These are phyloP conservation scores for Entomobrya multifasciata DNA, from an alignment of 2,888 invertebrate species.

Conservation along the genomic window DNA sequence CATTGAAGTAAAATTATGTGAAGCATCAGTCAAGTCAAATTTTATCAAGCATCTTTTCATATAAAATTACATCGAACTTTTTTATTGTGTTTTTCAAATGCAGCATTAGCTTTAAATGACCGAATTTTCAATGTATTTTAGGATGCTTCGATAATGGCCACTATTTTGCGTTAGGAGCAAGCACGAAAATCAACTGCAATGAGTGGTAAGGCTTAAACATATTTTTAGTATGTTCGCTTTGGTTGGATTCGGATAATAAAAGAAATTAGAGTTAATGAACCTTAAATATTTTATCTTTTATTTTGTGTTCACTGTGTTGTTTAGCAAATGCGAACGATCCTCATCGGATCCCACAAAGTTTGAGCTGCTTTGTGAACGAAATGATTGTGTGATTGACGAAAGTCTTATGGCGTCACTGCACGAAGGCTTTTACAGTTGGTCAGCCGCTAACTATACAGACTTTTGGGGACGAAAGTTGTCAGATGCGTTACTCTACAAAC, in stretches of 20 bases:
- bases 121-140: conserved; percentile 74
- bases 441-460: conserved; percentile 89
- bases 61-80: too few species aligned
- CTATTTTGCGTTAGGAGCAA: conserved; percentile 83
- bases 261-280: neutral
- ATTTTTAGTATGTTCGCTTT: neutral
- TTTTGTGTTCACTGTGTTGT: neutral
- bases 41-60: too few species aligned
- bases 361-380: conserved; percentile 86
- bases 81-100: too few species aligned
- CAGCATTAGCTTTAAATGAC: too few species aligned
- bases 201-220: conserved; percentile 86
- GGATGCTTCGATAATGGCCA: conserved; percentile 84
- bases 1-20: too few species aligned
- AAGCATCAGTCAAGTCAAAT: too few species aligned
- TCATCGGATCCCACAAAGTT: conserved; percentile 80
- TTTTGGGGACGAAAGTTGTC: conserved; percentile 92
- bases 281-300: neutral
- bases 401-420: conserved; percentile 87
- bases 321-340: conserved; percentile 82
- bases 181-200: conserved; percentile 87
- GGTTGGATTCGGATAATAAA: neutral
- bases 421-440: conserved; percentile 86
- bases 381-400: conserved; percentile 89
- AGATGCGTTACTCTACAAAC: conserved; percentile 89